A percentile compares a stretch with the other conserved stretches of the same genome.
phyloP scores from a whole-genome alignment of 2,113 vertebrate genomes.

The Pachyramphus minor region DNA sequence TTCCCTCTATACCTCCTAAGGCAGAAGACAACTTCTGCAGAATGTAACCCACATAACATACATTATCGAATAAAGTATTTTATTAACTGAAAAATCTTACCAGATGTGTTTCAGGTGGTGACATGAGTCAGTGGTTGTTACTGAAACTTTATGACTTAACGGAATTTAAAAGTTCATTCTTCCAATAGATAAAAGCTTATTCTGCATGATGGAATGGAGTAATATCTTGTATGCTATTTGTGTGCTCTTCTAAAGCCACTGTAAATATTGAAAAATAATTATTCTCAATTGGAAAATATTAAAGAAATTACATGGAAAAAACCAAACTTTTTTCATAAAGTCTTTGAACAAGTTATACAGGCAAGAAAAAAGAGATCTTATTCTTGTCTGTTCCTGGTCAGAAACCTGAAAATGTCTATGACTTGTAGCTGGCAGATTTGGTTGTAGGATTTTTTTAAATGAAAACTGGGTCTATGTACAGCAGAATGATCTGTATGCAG shows the following conservation, averaged over 20 bases:
- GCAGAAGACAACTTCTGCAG: neutral
- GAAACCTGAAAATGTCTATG: neutral
- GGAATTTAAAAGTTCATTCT: neutral
- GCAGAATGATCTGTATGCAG: conserved; percentile 13
- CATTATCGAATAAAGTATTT: neutral
- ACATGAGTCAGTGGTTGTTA: neutral
- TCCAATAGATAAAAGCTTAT: neutral
- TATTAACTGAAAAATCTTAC: neutral
- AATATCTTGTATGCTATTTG: neutral
- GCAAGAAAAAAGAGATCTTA: neutral
- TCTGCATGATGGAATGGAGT: neutral
- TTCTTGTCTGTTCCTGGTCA: neutral
- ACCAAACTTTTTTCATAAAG: fast-evolving
- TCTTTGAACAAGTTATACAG: neutral
- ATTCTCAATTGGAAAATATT: neutral
- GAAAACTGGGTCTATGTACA: neutral
- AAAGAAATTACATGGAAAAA: neutral
- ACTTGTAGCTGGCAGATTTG: neutral
- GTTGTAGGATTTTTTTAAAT: neutral
- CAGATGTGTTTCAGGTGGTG: neutral
- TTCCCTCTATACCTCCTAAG: neutral
- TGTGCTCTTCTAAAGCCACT: neutral
- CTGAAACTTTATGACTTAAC: neutral
- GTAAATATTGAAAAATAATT: neutral
- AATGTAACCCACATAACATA: neutral